Evolutionary conservation across 2,797 vertebrate species (phyloP).

Genomic region (Lepus oiostolus): DNA sequence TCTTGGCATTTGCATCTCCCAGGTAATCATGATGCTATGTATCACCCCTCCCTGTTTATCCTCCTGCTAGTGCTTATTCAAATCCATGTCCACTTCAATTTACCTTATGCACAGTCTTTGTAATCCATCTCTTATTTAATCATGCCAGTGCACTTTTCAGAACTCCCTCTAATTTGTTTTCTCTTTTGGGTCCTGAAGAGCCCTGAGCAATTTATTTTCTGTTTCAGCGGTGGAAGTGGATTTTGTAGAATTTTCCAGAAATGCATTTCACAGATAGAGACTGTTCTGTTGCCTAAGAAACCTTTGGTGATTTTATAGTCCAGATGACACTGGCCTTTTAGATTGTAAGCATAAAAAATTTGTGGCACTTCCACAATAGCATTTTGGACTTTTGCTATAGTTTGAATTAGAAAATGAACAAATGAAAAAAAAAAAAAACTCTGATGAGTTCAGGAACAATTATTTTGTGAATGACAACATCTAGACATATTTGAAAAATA

Average conservation of each 20-base stretch:
- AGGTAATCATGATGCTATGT: constrained; percentile 63
- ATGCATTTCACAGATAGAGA: constrained; percentile 28
- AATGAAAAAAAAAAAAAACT: background rate
- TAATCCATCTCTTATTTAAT: constrained; percentile 60
- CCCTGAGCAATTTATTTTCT: constrained; percentile 54
- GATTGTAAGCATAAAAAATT: background rate
- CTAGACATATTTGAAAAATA: constrained; percentile 39
- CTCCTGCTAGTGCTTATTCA: constrained; percentile 52
- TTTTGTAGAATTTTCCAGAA: constrained; percentile 50
- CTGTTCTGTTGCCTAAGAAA: constrained; percentile 22
- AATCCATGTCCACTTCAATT: constrained; percentile 63
- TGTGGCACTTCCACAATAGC: background rate
- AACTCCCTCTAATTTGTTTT: constrained; percentile 67
- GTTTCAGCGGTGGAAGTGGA: constrained; percentile 3
- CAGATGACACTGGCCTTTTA: background rate
- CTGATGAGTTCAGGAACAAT: background rate
- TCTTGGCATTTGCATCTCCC: constrained; percentile 44
- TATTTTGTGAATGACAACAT: background rate
- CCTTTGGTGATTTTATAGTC: background rate
- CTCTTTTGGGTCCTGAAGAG: constrained; percentile 55
- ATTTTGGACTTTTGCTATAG: background rate
- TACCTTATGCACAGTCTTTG: constrained; percentile 60
- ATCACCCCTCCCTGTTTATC: background rate
- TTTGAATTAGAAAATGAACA: constrained; percentile 46
- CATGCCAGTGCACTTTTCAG: constrained; percentile 51